These are phyloP conservation scores for Stratiolaelaps scimitus DNA, from an alignment of 1,140 invertebrate genomes.

Conservation along the genomic window DNA sequence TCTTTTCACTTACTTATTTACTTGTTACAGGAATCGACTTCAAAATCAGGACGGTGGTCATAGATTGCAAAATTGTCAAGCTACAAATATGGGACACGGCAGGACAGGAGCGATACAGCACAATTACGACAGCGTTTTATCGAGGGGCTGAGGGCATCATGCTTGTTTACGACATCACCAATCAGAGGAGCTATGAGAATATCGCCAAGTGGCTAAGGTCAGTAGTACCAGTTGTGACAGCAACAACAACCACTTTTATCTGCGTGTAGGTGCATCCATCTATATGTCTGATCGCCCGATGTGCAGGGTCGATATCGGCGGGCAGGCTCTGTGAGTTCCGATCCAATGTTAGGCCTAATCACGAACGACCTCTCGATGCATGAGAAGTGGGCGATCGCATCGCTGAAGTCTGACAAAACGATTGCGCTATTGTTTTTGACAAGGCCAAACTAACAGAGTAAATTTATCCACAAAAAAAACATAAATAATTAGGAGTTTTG, in stretches of 20 bases:
- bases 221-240: too few relatives aligned
- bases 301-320: too few relatives aligned
- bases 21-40: constrained; percentile 84
- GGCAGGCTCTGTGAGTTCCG: too few relatives aligned
- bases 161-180: constrained; percentile 48
- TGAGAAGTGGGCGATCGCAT: too few relatives aligned
- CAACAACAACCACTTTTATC: too few relatives aligned
- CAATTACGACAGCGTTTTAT: constrained; percentile 53
- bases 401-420: too few relatives aligned
- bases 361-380: too few relatives aligned
- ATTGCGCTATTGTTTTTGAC: too few relatives aligned
- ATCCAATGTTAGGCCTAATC: too few relatives aligned
- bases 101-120: constrained; percentile 52
- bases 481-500: constrained; percentile 15
- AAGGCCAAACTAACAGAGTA: neutral
- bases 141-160: constrained; percentile 50
- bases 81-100: constrained; percentile 84
- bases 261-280: too few relatives aligned
- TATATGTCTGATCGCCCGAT: too few relatives aligned
- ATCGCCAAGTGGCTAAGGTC: constrained; percentile 48
- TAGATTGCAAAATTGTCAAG: constrained; percentile 96
- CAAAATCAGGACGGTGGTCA: constrained; percentile 95
- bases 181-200: constrained; percentile 47
- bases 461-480: neutral
- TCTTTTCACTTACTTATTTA: too few relatives aligned